Conservation (phyloP, 1,140 invertebrate genomes). For the Pogonognathellus flavescens region DNA sequence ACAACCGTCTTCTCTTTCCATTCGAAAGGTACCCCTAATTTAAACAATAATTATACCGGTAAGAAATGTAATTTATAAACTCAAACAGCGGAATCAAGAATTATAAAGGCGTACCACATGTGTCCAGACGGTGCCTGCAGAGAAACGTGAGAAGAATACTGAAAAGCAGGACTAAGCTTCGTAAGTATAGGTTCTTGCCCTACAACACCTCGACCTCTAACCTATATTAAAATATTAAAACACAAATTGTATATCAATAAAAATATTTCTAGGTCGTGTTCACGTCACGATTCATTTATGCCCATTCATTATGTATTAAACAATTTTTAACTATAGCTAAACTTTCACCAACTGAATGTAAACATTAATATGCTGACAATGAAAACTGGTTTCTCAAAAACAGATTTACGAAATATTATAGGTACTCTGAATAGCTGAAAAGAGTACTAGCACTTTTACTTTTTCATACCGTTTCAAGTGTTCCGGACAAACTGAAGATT, state of each 20-base stretch:
- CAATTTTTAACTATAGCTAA: too few relatives aligned
- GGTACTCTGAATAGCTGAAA: too few relatives aligned
- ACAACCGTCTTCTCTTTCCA: slow-evolving; percentile 96
- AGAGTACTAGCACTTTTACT: too few relatives aligned
- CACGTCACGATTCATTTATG: too few relatives aligned
- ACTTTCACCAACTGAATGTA: too few relatives aligned
- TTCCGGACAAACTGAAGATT: slow-evolving; percentile 95
- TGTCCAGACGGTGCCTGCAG: slow-evolving; percentile 97
- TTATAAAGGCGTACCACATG: slow-evolving; percentile 94
- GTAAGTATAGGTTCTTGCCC: slow-evolving; percentile 95
- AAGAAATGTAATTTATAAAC: slow-evolving; percentile 6
- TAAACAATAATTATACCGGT: slow-evolving; percentile 59
- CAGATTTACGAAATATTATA: too few relatives aligned
- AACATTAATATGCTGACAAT: too few relatives aligned
- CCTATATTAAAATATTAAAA: slow-evolving; percentile 45
- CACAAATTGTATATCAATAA: not conserved
- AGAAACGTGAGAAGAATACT: slow-evolving; percentile 97
- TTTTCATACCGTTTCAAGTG: slow-evolving; percentile 86
- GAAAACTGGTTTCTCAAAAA: too few relatives aligned
- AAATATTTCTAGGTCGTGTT: too few relatives aligned
- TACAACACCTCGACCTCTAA: slow-evolving; percentile 92
- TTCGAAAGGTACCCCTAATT: slow-evolving; percentile 91
- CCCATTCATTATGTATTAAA: too few relatives aligned
- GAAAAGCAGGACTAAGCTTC: slow-evolving; percentile 90
- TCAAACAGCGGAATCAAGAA: too few relatives aligned